phyloP scores from a whole-genome alignment of 2,888 invertebrate genomes.

The Globia sparganii region DNA sequence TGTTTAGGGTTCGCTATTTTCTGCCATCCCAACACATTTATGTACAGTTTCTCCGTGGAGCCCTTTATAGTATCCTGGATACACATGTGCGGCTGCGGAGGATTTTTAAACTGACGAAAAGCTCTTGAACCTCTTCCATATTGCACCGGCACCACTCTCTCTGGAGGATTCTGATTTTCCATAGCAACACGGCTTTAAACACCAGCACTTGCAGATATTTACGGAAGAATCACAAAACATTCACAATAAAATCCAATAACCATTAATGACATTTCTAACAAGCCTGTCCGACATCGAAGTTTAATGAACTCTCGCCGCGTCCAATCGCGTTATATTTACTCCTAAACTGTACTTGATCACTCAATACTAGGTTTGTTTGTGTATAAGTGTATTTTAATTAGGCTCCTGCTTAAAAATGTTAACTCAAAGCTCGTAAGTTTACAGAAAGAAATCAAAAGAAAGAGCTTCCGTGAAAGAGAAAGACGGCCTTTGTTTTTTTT shows the following conservation, averaged over 20 bases:
- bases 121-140: conserved; percentile 91
- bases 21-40: conserved; percentile 94
- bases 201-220: conserved; percentile 65
- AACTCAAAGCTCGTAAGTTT: conserved; percentile 70
- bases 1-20: conserved; percentile 92
- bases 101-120: conserved; percentile 93
- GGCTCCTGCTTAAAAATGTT: conserved; percentile 67
- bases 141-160: conserved; percentile 88
- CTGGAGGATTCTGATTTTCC: conserved; percentile 85
- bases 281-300: conserved; percentile 79
- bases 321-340: conserved; percentile 68
- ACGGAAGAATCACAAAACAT: conserved; percentile 75
- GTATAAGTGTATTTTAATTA: conserved; percentile 68
- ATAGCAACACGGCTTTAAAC: conserved; percentile 75
- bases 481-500: conserved; percentile 68
- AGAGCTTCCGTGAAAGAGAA: conserved; percentile 72
- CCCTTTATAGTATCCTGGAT: conserved; percentile 92
- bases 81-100: conserved; percentile 94
- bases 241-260: conserved; percentile 78
- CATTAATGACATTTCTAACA: conserved; percentile 80
- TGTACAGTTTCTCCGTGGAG: conserved; percentile 90
- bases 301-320: conserved; percentile 84
- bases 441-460: conserved; percentile 75
- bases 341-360: conserved; percentile 69
- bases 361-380: conserved; percentile 69